phyloP scores from a whole-genome alignment of 2,888 invertebrate species.

The Diarsia dahlii region DNA sequence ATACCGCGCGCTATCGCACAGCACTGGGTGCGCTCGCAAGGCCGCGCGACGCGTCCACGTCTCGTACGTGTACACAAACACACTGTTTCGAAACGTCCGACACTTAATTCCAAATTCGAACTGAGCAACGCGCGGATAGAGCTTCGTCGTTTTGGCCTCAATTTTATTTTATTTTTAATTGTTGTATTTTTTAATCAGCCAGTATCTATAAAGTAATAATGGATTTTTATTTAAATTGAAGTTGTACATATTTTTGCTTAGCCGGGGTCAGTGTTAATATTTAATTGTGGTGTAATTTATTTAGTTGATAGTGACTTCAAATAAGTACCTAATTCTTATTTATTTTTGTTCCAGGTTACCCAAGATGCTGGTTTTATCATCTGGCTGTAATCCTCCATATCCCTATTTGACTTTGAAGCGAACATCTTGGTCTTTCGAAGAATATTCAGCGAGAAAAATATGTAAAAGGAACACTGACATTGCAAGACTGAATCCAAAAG shows the following conservation, averaged over 20 bases:
- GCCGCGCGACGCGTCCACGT: slow-evolving; percentile 82
- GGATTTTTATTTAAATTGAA: slow-evolving; percentile 12
- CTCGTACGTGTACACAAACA: slow-evolving; percentile 78
- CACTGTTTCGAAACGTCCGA: slow-evolving; percentile 75
- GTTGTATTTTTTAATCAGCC: slow-evolving; percentile 17
- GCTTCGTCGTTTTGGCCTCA: slow-evolving; percentile 49
- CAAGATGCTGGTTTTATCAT: slow-evolving; percentile 83
- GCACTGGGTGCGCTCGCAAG: slow-evolving; percentile 86
- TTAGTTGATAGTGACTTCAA: background rate
- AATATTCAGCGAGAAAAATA: slow-evolving; percentile 68
- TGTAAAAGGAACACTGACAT: slow-evolving; percentile 69
- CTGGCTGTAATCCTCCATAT: slow-evolving; percentile 68
- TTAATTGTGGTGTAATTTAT: slow-evolving; percentile 4
- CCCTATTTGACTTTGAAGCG: slow-evolving; percentile 62
- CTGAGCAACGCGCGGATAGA: slow-evolving; percentile 55
- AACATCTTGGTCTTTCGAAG: slow-evolving; percentile 54
- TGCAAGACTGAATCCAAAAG: slow-evolving; percentile 82
- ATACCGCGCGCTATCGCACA: slow-evolving; percentile 80
- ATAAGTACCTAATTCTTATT: slow-evolving; percentile 11
- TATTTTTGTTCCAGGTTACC: slow-evolving; percentile 80
- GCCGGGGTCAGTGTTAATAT: slow-evolving; percentile 46
- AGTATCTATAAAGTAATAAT: background rate
- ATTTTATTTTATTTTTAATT: slow-evolving; percentile 49
- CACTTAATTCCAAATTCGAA: slow-evolving; percentile 77
- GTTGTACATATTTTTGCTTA: slow-evolving; percentile 2